Evolutionary conservation across 2,113 vertebrate species (phyloP), one percentile per base, ranked within the genome.

Genomic region (Sprattus sprattus): DNA sequence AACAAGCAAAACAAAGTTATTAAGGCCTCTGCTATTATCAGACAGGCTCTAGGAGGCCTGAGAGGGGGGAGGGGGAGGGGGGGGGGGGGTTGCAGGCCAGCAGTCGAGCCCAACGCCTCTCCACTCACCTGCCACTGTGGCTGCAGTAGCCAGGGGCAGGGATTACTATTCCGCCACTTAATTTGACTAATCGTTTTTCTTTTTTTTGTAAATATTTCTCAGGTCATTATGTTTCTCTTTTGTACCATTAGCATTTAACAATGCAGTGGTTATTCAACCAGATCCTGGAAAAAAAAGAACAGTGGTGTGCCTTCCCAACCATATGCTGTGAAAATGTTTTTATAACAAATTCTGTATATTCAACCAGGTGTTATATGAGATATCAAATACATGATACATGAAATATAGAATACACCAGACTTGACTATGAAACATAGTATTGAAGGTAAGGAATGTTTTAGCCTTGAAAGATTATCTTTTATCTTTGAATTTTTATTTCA

Each of bases 1-100:
- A 95, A 94, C 92, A 93, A 95, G 92, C 85, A 91, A 94, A 94
- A 93, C 93, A 91, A 92, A 95, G 92, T 93, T 94, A 93, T 94
- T 92, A 91, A 78, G 91, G 91, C 89, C 86, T 85, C 81, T 86
- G 84, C 88, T 84, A 90, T 94, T 93, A 93, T 92, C 88, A 64
- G 25, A 25, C 81, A 86, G 50, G 84, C 44, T 91, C 91, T 93
- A 88, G 44, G 44, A 86, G 90, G 81, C 86, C 54, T 64, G 20
- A 88, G 88, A 90, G 87, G 84, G 89, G 78, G 85, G 45, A n/a
- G n/a, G n/a, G n/a, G n/a, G n/a, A n/a, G n/a, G n/a, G n/a, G n/a
- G n/a, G n/a, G n/a, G n/a, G n/a, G n/a, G n/a, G n/a, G n/a, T n/a
- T 57, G 89, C 88, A 88, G 88, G 60, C 83, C 84, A 25, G 52